Conservation (phyloP, 2,888 invertebrate genomes). For the Drosophila paramelanica region DNA sequence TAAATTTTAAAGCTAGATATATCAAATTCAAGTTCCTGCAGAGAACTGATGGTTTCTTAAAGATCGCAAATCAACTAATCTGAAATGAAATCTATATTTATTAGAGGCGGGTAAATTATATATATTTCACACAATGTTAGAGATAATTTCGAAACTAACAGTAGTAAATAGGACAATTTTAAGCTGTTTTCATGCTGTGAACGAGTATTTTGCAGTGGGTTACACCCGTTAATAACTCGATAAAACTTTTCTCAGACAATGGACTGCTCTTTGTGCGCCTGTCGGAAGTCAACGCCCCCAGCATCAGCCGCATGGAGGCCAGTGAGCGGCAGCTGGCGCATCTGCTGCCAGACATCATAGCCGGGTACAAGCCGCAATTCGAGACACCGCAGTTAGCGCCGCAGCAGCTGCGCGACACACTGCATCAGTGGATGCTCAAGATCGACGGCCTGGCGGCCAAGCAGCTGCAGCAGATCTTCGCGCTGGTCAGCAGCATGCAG, state of each 20-base stretch:
- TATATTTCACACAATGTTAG: no score
- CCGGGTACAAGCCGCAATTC: slow-evolving; percentile 82
- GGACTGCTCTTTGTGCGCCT: slow-evolving; percentile 86
- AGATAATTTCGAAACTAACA: no score
- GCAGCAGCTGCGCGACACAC: slow-evolving; percentile 83
- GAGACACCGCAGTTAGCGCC: slow-evolving; percentile 68
- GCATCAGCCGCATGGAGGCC: slow-evolving; percentile 87
- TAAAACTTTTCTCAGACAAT: slow-evolving; percentile 71
- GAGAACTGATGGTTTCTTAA: no score
- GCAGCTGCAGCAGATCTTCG: slow-evolving; percentile 87
- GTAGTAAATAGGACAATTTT: no score
- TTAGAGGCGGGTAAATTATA: no score
- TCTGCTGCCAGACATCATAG: slow-evolving; percentile 87
- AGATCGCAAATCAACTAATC: no score
- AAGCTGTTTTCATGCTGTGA: no score
- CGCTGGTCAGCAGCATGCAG: slow-evolving; percentile 89
- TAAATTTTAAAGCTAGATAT: no score
- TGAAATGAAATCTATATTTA: no score
- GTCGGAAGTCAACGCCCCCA: slow-evolving; percentile 83
- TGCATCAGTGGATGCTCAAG: slow-evolving; percentile 89
- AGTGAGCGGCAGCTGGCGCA: slow-evolving; percentile 87
- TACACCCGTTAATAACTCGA: no score
- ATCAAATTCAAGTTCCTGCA: no score
- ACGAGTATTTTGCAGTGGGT: no score
- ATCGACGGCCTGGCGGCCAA: slow-evolving; percentile 87